phyloP scores from a whole-genome alignment of 2,113 vertebrate genomes.

The Gymnocephalus cernua region DNA sequence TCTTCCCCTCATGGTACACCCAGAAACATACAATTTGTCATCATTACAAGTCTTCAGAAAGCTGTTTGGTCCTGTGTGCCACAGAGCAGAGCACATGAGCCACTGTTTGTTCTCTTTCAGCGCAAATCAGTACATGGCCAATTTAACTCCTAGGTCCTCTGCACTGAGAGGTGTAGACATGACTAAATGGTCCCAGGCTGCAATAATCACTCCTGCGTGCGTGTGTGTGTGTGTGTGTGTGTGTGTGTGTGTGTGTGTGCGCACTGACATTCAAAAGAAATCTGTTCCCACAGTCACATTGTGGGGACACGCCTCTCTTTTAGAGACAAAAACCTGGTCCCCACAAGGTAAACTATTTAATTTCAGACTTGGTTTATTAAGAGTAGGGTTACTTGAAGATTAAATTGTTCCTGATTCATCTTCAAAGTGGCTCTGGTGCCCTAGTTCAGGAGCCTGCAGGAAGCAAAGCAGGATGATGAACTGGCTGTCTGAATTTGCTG shows the following conservation, averaged over 20 bases:
- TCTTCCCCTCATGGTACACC: not conserved
- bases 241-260: not conserved
- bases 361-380: not conserved
- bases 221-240: not conserved
- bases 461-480: not conserved
- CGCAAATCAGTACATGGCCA: constrained; percentile 55
- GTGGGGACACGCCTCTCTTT: not conserved
- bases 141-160: constrained; percentile 58
- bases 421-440: no score
- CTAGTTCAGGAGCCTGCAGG: no score
- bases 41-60: constrained; percentile 48
- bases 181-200: constrained; percentile 15
- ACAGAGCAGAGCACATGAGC: constrained; percentile 33
- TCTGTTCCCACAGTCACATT: not conserved
- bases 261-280: not conserved
- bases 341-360: not conserved
- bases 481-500: not conserved
- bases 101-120: constrained; percentile 65
- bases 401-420: no score
- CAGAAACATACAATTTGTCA: constrained; percentile 52
- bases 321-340: not conserved
- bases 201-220: not conserved
- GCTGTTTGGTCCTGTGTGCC: constrained; percentile 19
- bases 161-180: constrained; percentile 8
- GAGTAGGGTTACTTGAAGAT: not conserved